phyloP scores from a whole-genome alignment of 2,797 vertebrate species.

The Hippopotamyrus pictus region DNA sequence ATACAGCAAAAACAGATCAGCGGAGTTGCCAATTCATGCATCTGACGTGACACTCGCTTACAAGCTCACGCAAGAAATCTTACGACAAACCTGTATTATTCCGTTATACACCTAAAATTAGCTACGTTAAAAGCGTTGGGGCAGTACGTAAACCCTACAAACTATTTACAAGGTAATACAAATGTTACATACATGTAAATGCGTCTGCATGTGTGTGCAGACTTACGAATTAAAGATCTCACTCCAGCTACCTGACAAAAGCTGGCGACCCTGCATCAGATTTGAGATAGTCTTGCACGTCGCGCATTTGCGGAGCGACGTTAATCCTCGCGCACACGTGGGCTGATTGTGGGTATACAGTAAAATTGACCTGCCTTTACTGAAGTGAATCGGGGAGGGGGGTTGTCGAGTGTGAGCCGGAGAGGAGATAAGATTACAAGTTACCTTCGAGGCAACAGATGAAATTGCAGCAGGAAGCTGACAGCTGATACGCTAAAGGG shows the following conservation, averaged over 20 bases:
- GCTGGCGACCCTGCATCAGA: not conserved
- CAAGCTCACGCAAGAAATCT: not conserved
- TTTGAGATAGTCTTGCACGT: not conserved
- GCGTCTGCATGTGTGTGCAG: not conserved
- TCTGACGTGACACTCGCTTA: not conserved
- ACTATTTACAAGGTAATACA: not conserved
- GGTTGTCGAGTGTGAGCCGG: not conserved
- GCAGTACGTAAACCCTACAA: not conserved
- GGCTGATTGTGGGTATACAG: not conserved
- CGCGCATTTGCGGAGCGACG: not conserved
- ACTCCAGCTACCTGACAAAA: not conserved
- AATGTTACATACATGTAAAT: not conserved
- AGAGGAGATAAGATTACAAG: conserved; percentile 16
- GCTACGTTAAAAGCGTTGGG: not conserved
- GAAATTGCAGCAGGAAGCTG: conserved; percentile 14
- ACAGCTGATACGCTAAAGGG: conserved; percentile 8
- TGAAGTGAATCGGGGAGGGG: not conserved
- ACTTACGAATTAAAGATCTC: not conserved
- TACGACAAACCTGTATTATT: not conserved
- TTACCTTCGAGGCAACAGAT: conserved; percentile 3
- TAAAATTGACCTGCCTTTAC: not conserved
- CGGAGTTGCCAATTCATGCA: not conserved
- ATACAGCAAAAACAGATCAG: not conserved
- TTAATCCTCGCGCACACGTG: not conserved
- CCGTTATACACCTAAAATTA: not conserved